Percentiles rank a stretch among this genome's conserved stretches.
Evolutionary conservation across 2,888 invertebrate species (phyloP).

Genomic region (Schizaphis graminum): DNA sequence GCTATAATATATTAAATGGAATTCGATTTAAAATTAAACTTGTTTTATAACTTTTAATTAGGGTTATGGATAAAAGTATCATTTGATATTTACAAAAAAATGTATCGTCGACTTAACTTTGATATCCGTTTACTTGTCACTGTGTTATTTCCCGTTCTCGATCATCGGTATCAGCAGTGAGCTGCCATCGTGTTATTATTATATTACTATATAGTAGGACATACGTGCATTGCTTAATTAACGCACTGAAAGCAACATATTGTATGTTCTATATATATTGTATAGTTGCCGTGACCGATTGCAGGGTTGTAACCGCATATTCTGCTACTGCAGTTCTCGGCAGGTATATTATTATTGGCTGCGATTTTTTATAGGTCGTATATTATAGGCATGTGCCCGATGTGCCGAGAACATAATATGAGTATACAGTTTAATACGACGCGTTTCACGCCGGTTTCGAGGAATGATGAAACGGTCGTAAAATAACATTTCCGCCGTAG

Average conservation of each 20-base stretch:
- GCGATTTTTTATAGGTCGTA: slow-evolving; percentile 12
- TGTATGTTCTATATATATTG: not conserved
- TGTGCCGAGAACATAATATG: not conserved
- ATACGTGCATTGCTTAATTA: slow-evolving; percentile 25
- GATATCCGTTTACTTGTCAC: not conserved
- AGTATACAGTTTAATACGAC: not conserved
- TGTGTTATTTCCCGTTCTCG: not conserved
- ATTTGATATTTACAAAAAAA: not conserved
- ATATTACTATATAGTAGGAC: not conserved
- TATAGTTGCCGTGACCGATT: not conserved
- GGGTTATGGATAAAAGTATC: not conserved
- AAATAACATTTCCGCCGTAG: not conserved
- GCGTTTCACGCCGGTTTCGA: slow-evolving; percentile 15
- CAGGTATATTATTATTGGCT: not conserved
- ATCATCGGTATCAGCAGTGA: not conserved
- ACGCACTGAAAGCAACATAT: not conserved
- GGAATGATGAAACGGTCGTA: not conserved
- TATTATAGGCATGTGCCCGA: not conserved
- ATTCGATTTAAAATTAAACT: not conserved
- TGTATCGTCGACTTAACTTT: not conserved
- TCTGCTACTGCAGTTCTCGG: not conserved
- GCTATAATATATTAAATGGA: not conserved
- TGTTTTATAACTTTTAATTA: not conserved
- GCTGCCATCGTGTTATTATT: not conserved
- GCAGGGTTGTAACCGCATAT: not conserved